phyloP scores from a whole-genome alignment of 2,113 vertebrate genomes.

The Micromys minutus region DNA sequence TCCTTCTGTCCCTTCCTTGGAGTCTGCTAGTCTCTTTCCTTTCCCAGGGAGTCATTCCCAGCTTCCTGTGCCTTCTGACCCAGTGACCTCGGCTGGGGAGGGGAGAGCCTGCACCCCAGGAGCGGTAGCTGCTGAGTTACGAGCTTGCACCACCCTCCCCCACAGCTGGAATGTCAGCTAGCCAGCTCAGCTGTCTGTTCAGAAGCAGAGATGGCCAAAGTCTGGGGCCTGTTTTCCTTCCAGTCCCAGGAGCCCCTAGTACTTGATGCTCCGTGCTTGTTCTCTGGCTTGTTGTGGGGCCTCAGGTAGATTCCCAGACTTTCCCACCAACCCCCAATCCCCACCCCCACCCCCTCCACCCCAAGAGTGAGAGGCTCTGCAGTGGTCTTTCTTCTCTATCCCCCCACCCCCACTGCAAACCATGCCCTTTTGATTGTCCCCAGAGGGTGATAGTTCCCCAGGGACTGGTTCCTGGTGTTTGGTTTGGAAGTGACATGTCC shows the following conservation, averaged over 20 bases:
- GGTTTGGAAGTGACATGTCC: background rate
- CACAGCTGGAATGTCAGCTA: slow-evolving; percentile 20
- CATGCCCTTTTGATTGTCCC: background rate
- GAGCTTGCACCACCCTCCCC: slow-evolving; percentile 52
- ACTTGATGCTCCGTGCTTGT: background rate
- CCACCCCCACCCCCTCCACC: no score
- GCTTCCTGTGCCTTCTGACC: slow-evolving; percentile 61
- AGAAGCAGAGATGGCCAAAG: background rate
- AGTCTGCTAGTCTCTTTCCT: background rate
- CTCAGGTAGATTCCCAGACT: background rate
- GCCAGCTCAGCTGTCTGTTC: slow-evolving; percentile 38
- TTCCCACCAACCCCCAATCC: background rate
- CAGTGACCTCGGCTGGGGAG: background rate
- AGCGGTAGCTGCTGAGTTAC: background rate
- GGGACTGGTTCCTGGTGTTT: background rate
- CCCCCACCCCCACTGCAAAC: background rate
- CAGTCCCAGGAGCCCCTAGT: background rate
- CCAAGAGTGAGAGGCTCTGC: background rate
- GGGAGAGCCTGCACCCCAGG: background rate
- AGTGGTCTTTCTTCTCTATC: background rate
- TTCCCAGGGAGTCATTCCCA: background rate
- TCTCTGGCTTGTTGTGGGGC: background rate
- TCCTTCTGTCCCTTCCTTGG: background rate
- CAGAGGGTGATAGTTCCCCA: background rate
- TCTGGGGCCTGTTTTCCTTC: background rate